Evolutionary conservation across 2,888 invertebrate species (phyloP).

Genomic region (Phaonia tiefii): DNA sequence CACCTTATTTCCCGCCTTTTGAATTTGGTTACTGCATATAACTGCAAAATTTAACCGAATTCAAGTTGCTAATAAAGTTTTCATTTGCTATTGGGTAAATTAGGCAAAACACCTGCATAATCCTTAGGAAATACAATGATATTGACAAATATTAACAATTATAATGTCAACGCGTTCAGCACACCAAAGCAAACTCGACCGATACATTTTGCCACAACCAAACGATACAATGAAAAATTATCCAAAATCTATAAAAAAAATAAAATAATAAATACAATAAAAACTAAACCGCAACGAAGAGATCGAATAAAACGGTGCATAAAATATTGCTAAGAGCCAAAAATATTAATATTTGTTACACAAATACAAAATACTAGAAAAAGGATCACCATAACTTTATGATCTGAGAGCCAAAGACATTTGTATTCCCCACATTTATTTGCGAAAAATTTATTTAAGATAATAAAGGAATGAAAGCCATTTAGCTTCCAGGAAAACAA

Average conservation of each 20-base stretch:
- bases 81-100: slow-evolving; percentile 54
- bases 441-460: background rate
- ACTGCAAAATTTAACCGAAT: background rate
- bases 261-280: no score
- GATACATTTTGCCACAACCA: slow-evolving; percentile 13
- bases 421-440: background rate
- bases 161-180: slow-evolving; percentile 65
- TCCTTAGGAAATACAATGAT: slow-evolving; percentile 61
- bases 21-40: background rate
- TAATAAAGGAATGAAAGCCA: slow-evolving; percentile 37
- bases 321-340: slow-evolving; percentile 50
- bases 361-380: slow-evolving; percentile 45
- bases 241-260: slow-evolving; percentile 51
- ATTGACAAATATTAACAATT: slow-evolving; percentile 69
- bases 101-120: slow-evolving; percentile 64
- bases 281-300: slow-evolving; percentile 15
- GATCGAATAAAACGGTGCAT: slow-evolving; percentile 17
- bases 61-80: slow-evolving; percentile 57
- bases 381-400: slow-evolving; percentile 12
- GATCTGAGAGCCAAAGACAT: slow-evolving; percentile 9
- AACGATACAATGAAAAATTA: slow-evolving; percentile 54
- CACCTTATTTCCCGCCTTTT: background rate
- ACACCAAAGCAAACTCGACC: background rate
- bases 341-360: slow-evolving; percentile 67
- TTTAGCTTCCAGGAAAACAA: slow-evolving; percentile 1